phyloP scores from a whole-genome alignment of 2,113 vertebrate species.

The Stigmatopora argus region DNA sequence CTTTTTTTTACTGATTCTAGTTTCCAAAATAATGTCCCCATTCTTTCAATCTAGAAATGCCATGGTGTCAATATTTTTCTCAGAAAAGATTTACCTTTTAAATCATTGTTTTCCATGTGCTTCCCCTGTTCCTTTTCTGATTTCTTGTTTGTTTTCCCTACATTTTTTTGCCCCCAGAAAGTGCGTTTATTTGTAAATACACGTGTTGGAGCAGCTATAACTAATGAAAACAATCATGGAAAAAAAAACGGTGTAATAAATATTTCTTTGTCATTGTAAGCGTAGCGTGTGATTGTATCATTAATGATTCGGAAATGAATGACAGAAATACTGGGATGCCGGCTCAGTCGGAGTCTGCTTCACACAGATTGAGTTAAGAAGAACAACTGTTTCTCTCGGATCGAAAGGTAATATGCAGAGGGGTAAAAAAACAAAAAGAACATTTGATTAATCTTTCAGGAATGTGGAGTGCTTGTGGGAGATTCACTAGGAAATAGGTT shows the following conservation, averaged over 20 bases:
- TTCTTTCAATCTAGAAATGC: conserved; percentile 25
- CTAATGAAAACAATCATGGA: conserved; percentile 71
- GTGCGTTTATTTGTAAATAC: conserved; percentile 97
- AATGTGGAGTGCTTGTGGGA: conserved; percentile 37
- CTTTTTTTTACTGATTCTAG: conserved; percentile 31
- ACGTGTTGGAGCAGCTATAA: conserved; percentile 93
- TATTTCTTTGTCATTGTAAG: conserved; percentile 71
- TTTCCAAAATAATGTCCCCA: conserved; percentile 25
- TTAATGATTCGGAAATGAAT: neutral
- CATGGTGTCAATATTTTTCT: conserved; percentile 16
- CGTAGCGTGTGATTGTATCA: conserved; percentile 16
- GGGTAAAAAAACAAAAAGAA: conserved; percentile 50
- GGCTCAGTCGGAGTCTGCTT: conserved; percentile 13
- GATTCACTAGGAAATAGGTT: conserved; percentile 29
- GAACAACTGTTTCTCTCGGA: conserved; percentile 50
- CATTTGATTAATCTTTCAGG: conserved; percentile 48
- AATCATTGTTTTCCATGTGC: neutral
- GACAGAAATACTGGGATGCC: neutral
- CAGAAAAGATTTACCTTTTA: neutral
- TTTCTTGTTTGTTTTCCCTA: conserved; percentile 35
- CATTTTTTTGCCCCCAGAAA: conserved; percentile 70
- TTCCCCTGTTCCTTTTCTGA: conserved; percentile 30
- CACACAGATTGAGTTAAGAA: conserved; percentile 22
- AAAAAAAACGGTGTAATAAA: conserved; percentile 66
- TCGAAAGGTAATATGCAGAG: conserved; percentile 46